Evolutionary conservation across 2,888 invertebrate genomes (phyloP).

Genomic region (Cordilura impudica): DNA sequence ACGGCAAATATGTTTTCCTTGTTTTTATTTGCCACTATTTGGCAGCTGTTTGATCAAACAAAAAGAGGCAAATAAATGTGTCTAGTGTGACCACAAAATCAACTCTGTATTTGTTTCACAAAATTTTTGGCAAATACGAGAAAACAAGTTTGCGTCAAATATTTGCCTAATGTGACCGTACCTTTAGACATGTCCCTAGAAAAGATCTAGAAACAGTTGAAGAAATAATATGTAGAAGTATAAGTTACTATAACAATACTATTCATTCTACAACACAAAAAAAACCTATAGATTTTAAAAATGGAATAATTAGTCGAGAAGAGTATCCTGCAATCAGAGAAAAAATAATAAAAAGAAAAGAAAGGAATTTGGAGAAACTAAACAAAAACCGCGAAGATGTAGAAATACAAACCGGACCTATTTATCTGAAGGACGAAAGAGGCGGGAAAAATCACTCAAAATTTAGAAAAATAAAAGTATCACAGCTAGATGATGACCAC

Average conservation of each 20-base stretch:
- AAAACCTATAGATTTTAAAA: constrained; percentile 16
- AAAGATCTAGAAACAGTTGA: neutral
- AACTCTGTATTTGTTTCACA: no score
- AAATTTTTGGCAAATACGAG: no score
- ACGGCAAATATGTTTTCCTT: no score
- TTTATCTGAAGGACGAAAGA: neutral
- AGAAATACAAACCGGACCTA: constrained; percentile 2
- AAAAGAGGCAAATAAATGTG: no score
- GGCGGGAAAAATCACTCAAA: constrained; percentile 10
- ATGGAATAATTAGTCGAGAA: neutral
- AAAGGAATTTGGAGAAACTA: neutral
- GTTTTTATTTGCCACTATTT: no score
- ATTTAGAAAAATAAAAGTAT: neutral
- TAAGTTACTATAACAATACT: neutral
- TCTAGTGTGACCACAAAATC: no score
- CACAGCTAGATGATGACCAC: neutral
- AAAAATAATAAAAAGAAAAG: neutral
- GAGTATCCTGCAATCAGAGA: neutral
- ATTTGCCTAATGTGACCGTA: no score
- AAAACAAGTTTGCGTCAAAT: no score
- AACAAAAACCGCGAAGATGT: constrained; percentile 1
- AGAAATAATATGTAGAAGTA: neutral
- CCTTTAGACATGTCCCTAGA: no score
- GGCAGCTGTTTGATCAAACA: no score
- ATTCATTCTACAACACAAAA: neutral